Conservation (phyloP, 1,140 invertebrate genomes). For the Chionoecetes opilio region DNA sequence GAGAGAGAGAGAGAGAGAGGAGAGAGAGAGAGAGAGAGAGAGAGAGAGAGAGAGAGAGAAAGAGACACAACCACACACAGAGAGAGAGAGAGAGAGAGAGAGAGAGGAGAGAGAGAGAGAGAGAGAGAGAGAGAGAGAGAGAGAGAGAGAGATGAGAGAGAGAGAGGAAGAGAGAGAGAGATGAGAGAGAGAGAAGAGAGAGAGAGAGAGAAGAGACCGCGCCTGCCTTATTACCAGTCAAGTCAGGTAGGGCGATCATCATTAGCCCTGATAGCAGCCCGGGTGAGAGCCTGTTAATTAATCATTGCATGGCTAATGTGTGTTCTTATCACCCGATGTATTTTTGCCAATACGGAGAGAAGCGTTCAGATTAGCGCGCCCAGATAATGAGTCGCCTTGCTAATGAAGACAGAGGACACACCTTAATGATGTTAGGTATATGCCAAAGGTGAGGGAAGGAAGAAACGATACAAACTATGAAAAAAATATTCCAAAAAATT, state of each 20-base stretch:
- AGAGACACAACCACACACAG: not conserved
- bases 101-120: not conserved
- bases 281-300: not conserved
- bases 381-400: not conserved
- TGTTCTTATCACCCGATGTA: not conserved
- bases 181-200: too few relatives aligned
- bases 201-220: not conserved
- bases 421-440: not conserved
- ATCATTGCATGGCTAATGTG: conserved; percentile 20
- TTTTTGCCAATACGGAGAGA: conserved; percentile 18
- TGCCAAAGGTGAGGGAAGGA: not conserved
- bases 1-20: not conserved
- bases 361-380: not conserved
- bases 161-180: too few relatives aligned
- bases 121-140: not conserved
- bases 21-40: too few relatives aligned
- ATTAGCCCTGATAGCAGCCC: not conserved
- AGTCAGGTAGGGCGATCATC: conserved; percentile 1
- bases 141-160: not conserved
- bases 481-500: too few relatives aligned
- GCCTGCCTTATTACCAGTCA: not conserved
- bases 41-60: too few relatives aligned
- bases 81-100: not conserved
- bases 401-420: conserved; percentile 7
- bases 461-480: too few relatives aligned